Evolutionary conservation across 2,113 vertebrate genomes (phyloP).

Genomic region (Fregata magnificens): DNA sequence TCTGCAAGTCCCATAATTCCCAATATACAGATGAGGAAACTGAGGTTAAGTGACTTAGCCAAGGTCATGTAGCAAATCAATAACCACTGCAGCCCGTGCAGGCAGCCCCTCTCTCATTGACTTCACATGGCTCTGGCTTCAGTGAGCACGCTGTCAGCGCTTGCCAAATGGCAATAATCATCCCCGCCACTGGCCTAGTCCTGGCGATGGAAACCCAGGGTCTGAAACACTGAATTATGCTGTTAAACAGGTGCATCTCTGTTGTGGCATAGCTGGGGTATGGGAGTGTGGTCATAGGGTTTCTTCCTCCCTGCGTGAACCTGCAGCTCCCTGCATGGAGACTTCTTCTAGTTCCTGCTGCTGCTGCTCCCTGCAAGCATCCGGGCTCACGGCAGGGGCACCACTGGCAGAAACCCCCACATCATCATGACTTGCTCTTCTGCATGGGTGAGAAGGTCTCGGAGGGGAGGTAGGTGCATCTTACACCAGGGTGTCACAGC

Average conservation of each 20-base stretch:
- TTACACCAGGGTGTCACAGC: accelerated
- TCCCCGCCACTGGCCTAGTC: neutral
- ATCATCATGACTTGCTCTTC: neutral
- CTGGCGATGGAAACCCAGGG: neutral
- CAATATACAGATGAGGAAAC: conserved; percentile 14
- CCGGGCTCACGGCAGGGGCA: neutral
- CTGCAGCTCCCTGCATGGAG: neutral
- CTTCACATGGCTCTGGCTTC: neutral
- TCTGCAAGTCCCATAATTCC: conserved; percentile 37
- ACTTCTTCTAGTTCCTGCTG: accelerated
- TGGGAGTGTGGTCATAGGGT: neutral
- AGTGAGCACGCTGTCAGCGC: accelerated
- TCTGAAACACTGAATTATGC: neutral
- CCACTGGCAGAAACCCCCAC: neutral
- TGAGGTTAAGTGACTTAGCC: conserved; percentile 54
- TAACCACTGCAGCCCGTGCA: neutral
- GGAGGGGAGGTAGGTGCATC: neutral
- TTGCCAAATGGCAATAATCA: neutral
- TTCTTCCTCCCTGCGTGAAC: neutral
- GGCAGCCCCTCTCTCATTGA: neutral
- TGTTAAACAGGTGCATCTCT: neutral
- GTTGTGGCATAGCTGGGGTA: neutral
- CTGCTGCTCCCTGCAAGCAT: neutral
- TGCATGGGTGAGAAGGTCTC: neutral
- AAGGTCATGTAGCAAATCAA: conserved; percentile 17